These are phyloP conservation scores for Brenthis hecate DNA, from an alignment of 2,888 invertebrate genomes.

Conservation along the genomic window DNA sequence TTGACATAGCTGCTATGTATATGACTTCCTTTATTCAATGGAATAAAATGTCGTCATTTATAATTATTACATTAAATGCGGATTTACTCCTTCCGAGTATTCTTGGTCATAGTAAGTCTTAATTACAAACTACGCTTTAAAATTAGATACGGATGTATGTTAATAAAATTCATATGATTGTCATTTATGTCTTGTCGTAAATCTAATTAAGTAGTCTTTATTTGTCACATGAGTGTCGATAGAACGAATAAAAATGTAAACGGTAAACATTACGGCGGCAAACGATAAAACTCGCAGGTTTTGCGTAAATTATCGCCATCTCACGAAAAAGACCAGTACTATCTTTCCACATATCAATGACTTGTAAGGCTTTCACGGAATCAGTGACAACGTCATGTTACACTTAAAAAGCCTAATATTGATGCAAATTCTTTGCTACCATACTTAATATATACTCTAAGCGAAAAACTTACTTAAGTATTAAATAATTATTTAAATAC, in stretches of 20 bases:
- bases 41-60: constrained; percentile 20
- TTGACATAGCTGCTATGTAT: constrained; percentile 1
- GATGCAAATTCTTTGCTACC: background rate
- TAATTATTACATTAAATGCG: constrained; percentile 26
- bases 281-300: constrained; percentile 32
- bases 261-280: constrained; percentile 7
- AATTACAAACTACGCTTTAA: constrained; percentile 14
- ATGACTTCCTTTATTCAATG: constrained; percentile 15
- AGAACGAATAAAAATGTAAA: constrained; percentile 32
- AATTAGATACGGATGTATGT: constrained; percentile 29
- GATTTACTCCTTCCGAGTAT: constrained; percentile 29
- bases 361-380: constrained; percentile 20
- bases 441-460: no score
- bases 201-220: constrained; percentile 23
- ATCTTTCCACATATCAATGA: constrained; percentile 14
- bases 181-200: constrained; percentile 25
- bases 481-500: no score
- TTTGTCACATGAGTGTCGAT: constrained; percentile 12
- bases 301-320: constrained; percentile 47
- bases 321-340: constrained; percentile 34
- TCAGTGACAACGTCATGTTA: background rate
- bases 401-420: background rate
- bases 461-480: no score
- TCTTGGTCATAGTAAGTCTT: constrained; percentile 22
- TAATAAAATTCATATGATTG: constrained; percentile 24